Conservation (phyloP, 1,140 invertebrate genomes). For the Probaryconus sp. region DNA sequence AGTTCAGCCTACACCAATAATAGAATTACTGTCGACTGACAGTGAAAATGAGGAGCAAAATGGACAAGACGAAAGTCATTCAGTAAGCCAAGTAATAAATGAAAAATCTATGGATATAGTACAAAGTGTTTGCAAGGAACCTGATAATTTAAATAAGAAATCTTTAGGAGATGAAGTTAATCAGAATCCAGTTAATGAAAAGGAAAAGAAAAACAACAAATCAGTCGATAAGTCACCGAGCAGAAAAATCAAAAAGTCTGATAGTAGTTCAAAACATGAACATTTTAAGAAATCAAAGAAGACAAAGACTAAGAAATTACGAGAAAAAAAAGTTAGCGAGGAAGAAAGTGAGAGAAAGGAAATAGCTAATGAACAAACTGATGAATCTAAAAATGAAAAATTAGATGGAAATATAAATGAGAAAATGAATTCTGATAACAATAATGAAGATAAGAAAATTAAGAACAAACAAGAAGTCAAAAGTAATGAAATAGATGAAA, state of each 20-base stretch:
- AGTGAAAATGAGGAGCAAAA: conserved; percentile 66
- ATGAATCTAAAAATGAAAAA: too few relatives aligned
- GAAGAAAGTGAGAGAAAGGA: conserved; percentile 17
- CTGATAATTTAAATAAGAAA: conserved; percentile 4
- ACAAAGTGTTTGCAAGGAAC: conserved; percentile 1
- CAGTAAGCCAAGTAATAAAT: conserved; percentile 47
- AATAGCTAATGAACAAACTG: too few relatives aligned
- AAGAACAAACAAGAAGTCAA: conserved; percentile 1
- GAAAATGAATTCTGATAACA: conserved; percentile 2
- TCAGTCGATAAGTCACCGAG: conserved; percentile 7
- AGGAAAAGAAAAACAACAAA: not conserved
- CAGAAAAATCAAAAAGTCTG: conserved; percentile 29
- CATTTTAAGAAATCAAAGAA: conserved; percentile 32
- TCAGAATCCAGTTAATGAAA: conserved; percentile 2
- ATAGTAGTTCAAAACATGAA: conserved; percentile 7
- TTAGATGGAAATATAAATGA: too few relatives aligned
- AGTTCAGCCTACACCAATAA: conserved; percentile 73
- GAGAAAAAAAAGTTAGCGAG: conserved; percentile 4
- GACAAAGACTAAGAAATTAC: conserved; percentile 12
- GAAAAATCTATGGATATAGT: not conserved
- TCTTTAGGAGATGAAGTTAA: conserved; percentile 2
- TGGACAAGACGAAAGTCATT: conserved; percentile 59
- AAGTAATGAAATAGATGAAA: conserved; percentile 59
- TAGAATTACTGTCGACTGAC: conserved; percentile 74
- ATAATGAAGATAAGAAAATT: conserved; percentile 8